Evolutionary conservation across 2,797 vertebrate genomes (phyloP).

Genomic region (Leontopithecus rosalia): DNA sequence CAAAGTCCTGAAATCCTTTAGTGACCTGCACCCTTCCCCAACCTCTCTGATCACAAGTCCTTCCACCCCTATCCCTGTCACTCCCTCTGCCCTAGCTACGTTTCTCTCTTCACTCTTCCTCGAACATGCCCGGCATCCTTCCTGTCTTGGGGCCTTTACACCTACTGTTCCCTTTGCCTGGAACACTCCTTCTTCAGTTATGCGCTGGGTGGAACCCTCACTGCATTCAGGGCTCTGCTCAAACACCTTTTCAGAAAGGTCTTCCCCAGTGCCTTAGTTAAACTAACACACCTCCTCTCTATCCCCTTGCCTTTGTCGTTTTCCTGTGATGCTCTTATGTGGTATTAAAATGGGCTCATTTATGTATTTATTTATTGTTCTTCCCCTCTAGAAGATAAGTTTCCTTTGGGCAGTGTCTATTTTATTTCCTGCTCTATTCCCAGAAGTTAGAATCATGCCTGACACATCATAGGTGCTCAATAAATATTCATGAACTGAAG

Average conservation of each 20-base stretch:
- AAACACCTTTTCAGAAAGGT: background rate
- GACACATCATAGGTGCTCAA: background rate
- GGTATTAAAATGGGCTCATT: background rate
- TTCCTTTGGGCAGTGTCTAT: background rate
- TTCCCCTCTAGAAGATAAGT: background rate
- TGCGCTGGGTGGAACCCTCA: background rate
- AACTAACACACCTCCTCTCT: background rate
- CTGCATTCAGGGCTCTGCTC: background rate
- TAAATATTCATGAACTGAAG: background rate
- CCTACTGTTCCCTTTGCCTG: background rate
- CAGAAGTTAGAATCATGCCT: background rate
- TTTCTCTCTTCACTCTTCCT: background rate
- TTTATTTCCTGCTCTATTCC: background rate
- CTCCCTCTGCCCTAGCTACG: background rate
- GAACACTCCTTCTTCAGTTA: background rate
- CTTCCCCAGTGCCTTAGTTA: background rate
- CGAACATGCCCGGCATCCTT: background rate
- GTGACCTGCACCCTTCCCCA: background rate
- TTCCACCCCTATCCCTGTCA: fast-evolving
- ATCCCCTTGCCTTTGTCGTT: background rate
- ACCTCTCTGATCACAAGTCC: background rate
- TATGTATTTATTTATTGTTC: background rate
- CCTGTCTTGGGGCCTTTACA: background rate
- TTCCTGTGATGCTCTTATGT: background rate
- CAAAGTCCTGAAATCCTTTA: background rate